A percentile compares a stretch with the other conserved stretches of the same genome.
These are phyloP conservation scores for Dolichopus griseipennis DNA, from an alignment of 2,888 invertebrate species.

Conservation along the genomic window DNA sequence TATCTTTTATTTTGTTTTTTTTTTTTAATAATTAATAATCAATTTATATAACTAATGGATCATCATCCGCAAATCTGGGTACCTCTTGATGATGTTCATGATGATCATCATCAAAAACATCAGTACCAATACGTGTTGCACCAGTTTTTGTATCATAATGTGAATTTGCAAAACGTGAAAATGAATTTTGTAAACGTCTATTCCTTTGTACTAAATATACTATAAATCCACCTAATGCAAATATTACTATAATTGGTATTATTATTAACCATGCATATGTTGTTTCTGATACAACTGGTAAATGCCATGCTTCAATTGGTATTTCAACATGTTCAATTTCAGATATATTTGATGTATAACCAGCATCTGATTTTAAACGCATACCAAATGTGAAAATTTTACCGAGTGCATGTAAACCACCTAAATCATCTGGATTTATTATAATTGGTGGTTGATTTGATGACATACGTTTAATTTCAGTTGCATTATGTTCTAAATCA, in stretches of 20 bases:
- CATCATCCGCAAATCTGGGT: slow-evolving; percentile 83
- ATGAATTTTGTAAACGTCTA: slow-evolving; percentile 64
- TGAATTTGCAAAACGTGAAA: slow-evolving; percentile 71
- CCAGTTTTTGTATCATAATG: slow-evolving; percentile 81
- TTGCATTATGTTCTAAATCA: slow-evolving; percentile 43
- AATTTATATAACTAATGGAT: slow-evolving; percentile 68
- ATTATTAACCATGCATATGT: slow-evolving; percentile 44
- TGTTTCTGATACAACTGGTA: slow-evolving; percentile 23
- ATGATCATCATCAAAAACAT: slow-evolving; percentile 61
- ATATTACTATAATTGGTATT: slow-evolving; percentile 48
- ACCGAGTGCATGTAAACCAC: slow-evolving; percentile 45
- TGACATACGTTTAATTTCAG: slow-evolving; percentile 37
- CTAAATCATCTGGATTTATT: slow-evolving; percentile 33
- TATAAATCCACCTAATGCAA: slow-evolving; percentile 51
- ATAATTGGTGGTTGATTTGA: slow-evolving; percentile 47
- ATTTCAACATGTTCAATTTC: slow-evolving; percentile 28
- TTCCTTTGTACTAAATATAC: slow-evolving; percentile 58
- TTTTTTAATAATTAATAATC: background rate
- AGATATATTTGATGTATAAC: slow-evolving; percentile 26
- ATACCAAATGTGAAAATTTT: slow-evolving; percentile 56
- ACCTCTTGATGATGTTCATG: slow-evolving; percentile 84
- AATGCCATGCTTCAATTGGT: slow-evolving; percentile 25
- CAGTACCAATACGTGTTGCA: slow-evolving; percentile 72
- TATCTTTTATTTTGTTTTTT: background rate
- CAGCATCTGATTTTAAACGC: slow-evolving; percentile 47